A percentile compares a stretch with the other conserved stretches of the same genome.
Evolutionary conservation across 2,113 vertebrate species (phyloP).

Genomic region (Apus apus): DNA sequence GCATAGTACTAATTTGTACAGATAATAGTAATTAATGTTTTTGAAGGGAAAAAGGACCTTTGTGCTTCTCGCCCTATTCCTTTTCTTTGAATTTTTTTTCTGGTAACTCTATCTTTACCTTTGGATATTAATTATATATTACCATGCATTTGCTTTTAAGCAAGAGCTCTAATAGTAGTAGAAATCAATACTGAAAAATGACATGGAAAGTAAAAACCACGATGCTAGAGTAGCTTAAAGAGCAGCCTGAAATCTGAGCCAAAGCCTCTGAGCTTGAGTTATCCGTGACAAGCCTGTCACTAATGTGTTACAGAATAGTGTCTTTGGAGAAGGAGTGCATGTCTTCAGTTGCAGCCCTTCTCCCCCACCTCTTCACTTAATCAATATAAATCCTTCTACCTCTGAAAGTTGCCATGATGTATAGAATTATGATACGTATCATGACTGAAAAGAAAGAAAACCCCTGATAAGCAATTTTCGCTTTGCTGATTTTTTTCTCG

Average conservation of each 20-base stretch:
- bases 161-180: slow-evolving; percentile 52
- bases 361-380: slow-evolving; percentile 47
- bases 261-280: slow-evolving; percentile 16
- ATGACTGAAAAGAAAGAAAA: slow-evolving; percentile 71
- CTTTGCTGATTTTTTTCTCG: slow-evolving; percentile 76
- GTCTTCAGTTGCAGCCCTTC: slow-evolving; percentile 52
- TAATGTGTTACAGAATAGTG: slow-evolving; percentile 43
- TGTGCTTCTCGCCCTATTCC: neutral
- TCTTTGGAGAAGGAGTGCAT: slow-evolving; percentile 50
- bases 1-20: neutral
- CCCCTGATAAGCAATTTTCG: slow-evolving; percentile 77
- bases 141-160: slow-evolving; percentile 54
- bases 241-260: slow-evolving; percentile 58
- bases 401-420: slow-evolving; percentile 65
- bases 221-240: slow-evolving; percentile 48
- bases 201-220: slow-evolving; percentile 55
- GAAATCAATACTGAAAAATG: slow-evolving; percentile 70
- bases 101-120: slow-evolving; percentile 44
- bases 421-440: slow-evolving; percentile 70
- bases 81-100: neutral
- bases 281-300: slow-evolving; percentile 42
- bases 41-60: slow-evolving; percentile 18
- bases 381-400: slow-evolving; percentile 76
- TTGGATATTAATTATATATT: slow-evolving; percentile 67
- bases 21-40: neutral